A percentile compares a stretch with the other conserved stretches of the same genome.
Conservation (phyloP, 2,888 invertebrate species). For the Cordilura impudica region DNA sequence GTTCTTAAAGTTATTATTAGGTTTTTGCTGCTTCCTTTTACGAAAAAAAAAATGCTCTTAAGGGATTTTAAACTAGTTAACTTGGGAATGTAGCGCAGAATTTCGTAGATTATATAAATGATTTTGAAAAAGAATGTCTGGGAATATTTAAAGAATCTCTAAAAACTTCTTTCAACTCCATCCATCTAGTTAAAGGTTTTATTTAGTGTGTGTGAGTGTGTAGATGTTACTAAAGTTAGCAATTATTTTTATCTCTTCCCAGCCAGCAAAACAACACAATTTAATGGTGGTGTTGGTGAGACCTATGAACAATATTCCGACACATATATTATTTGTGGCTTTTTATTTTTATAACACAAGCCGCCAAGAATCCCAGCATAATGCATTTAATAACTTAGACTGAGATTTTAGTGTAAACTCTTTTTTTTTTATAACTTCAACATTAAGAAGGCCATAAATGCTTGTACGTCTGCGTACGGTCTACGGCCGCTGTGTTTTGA, state of each 20-base stretch:
- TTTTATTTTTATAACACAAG: slow-evolving; percentile 17
- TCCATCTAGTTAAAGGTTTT: slow-evolving; percentile 6
- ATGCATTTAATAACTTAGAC: background rate
- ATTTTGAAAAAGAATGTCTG: slow-evolving; percentile 46
- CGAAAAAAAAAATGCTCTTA: slow-evolving; percentile 33
- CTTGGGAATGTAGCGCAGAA: slow-evolving; percentile 38
- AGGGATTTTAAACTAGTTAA: slow-evolving; percentile 6
- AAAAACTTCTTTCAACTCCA: slow-evolving; percentile 9
- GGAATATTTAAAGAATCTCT: slow-evolving; percentile 54
- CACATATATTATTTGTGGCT: background rate
- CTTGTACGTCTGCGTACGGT: slow-evolving; percentile 56
- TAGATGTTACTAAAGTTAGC: slow-evolving; percentile 11
- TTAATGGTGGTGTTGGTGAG: too few relatives aligned
- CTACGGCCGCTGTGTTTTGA: slow-evolving; percentile 34
- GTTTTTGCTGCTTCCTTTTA: slow-evolving; percentile 10
- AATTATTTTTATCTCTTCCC: slow-evolving; percentile 9
- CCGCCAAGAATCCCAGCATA: slow-evolving; percentile 40
- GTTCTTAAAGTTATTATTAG: slow-evolving; percentile 28
- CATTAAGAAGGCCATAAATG: slow-evolving; percentile 45
- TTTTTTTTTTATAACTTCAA: background rate
- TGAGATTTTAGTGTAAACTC: background rate
- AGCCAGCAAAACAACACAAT: slow-evolving; percentile 17
- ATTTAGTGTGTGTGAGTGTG: slow-evolving; percentile 13
- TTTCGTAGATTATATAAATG: slow-evolving; percentile 53
- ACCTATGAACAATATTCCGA: background rate